Percentiles rank a stretch among this genome's conserved stretches.
Conservation (phyloP, 2,797 vertebrate species). For the Ammospiza maritima region DNA sequence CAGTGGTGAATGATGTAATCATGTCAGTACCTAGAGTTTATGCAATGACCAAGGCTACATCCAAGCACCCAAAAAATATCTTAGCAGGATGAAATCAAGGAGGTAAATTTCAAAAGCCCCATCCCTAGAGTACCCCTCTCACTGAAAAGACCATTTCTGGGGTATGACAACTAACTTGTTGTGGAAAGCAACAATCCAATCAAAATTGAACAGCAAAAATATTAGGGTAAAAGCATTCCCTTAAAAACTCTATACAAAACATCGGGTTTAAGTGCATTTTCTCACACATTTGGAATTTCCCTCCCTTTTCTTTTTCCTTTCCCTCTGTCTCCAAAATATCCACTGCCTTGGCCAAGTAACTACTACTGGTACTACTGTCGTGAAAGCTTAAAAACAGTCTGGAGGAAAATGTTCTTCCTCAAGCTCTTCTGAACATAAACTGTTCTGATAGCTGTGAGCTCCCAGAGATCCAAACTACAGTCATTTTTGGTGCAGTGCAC, state of each 20-base stretch:
- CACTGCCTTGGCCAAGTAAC: neutral
- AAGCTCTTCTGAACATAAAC: neutral
- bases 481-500: neutral
- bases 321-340: neutral
- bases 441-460: neutral
- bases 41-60: neutral
- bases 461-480: neutral
- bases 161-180: neutral
- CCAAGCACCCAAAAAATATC: neutral
- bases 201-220: neutral
- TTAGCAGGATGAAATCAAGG: neutral
- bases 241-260: neutral
- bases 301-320: neutral
- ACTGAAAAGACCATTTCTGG: neutral
- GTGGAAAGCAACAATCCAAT: neutral
- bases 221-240: neutral
- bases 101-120: neutral
- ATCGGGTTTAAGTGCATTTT: neutral
- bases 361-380: neutral
- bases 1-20: neutral
- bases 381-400: neutral
- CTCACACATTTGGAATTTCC: neutral
- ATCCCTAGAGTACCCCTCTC: neutral
- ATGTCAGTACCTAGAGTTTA: neutral
- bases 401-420: neutral